These are phyloP conservation scores for Harpalus rubripes DNA, from an alignment of 2,888 invertebrate species.

Conservation along the genomic window DNA sequence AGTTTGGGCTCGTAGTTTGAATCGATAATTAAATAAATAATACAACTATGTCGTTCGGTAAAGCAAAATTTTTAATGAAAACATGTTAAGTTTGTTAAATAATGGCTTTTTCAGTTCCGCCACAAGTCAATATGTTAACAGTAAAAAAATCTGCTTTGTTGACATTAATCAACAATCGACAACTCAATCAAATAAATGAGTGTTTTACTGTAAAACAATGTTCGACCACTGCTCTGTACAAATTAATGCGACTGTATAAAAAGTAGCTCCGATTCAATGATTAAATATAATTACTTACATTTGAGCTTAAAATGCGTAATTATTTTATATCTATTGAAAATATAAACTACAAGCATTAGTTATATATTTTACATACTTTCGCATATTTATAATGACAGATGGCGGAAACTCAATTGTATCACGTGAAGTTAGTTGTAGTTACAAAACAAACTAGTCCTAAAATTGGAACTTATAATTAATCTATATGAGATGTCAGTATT, in stretches of 20 bases:
- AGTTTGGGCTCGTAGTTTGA: too few relatives aligned
- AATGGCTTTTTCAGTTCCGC: conserved; percentile 33
- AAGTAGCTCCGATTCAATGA: conserved; percentile 50
- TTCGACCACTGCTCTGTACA: conserved; percentile 32
- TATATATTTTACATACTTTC: too few relatives aligned
- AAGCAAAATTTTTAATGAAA: not conserved
- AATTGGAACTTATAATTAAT: too few relatives aligned
- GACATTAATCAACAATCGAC: conserved; percentile 60
- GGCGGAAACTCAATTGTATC: too few relatives aligned
- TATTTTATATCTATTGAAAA: too few relatives aligned
- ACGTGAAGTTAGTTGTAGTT: too few relatives aligned
- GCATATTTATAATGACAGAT: too few relatives aligned
- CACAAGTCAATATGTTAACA: conserved; percentile 52
- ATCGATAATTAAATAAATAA: not conserved
- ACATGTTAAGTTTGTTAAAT: conserved; percentile 8
- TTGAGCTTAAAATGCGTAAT: too few relatives aligned
- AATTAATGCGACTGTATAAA: conserved; percentile 42
- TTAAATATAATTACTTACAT: too few relatives aligned
- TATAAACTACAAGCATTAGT: too few relatives aligned
- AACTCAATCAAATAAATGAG: conserved; percentile 65
- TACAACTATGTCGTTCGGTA: not conserved
- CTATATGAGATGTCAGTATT: too few relatives aligned
- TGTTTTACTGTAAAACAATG: conserved; percentile 60
- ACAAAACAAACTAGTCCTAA: too few relatives aligned
- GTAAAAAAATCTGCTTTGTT: conserved; percentile 37